These are phyloP conservation scores for Ostrea edulis DNA, from an alignment of 1,140 invertebrate genomes.

Conservation along the genomic window DNA sequence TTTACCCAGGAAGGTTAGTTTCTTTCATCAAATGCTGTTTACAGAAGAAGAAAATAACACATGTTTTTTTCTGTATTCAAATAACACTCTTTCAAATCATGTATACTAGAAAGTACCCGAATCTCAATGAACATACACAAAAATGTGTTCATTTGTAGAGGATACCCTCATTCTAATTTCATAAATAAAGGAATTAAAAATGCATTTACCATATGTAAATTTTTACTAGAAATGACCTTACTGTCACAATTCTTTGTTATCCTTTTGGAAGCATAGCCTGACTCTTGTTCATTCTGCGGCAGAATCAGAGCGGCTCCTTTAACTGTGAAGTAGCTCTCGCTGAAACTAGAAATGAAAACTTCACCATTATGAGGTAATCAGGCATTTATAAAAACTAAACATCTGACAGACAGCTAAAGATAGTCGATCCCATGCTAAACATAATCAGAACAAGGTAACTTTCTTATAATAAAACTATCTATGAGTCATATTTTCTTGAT, in stretches of 20 bases:
- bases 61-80: too few relatives aligned
- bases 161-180: background rate
- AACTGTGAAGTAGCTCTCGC: constrained; percentile 97
- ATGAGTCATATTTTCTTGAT: background rate
- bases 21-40: too few relatives aligned
- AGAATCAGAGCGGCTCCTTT: constrained; percentile 95
- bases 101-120: too few relatives aligned
- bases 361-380: background rate
- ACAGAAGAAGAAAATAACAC: too few relatives aligned
- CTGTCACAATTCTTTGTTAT: constrained; percentile 72
- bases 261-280: constrained; percentile 67
- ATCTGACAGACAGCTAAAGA: background rate
- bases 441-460: background rate
- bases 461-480: background rate
- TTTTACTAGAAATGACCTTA: constrained; percentile 8
- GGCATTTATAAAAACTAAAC: background rate
- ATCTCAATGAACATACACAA: background rate
- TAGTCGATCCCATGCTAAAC: background rate
- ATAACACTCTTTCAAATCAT: too few relatives aligned
- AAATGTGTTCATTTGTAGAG: background rate
- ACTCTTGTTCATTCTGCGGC: constrained; percentile 82
- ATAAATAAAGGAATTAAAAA: background rate
- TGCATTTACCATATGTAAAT: background rate
- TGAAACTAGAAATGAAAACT: constrained; percentile 83
- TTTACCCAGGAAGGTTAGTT: too few relatives aligned